These are phyloP conservation scores for Melanostoma mellinum DNA, from an alignment of 2,888 invertebrate genomes.

Conservation along the genomic window DNA sequence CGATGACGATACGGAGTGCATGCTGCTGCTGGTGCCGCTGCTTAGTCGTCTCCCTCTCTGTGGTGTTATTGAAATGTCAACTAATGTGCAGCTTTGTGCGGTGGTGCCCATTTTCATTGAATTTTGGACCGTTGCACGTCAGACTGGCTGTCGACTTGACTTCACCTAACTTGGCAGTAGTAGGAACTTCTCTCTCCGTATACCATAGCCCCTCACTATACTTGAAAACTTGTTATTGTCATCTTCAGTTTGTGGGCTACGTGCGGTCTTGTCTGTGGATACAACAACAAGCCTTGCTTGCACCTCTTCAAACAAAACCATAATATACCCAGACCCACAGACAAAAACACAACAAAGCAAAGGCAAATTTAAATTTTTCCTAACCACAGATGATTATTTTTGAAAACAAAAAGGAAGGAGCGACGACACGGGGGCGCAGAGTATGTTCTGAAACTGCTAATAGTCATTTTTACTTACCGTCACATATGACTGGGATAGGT, in stretches of 20 bases:
- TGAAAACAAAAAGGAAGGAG: not conserved
- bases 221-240: slow-evolving; percentile 56
- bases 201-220: not conserved
- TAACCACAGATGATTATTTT: slow-evolving; percentile 5
- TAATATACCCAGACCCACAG: not conserved
- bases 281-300: slow-evolving; percentile 43
- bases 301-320: slow-evolving; percentile 23
- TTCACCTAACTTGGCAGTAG: slow-evolving; percentile 51
- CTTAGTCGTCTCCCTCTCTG: not conserved
- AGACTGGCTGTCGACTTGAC: slow-evolving; percentile 65
- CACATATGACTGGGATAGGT: slow-evolving; percentile 10
- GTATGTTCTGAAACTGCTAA: slow-evolving; percentile 26
- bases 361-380: slow-evolving; percentile 61
- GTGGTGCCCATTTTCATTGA: slow-evolving; percentile 67
- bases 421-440: not conserved
- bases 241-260: slow-evolving; percentile 50
- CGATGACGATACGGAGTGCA: slow-evolving; percentile 20
- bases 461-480: slow-evolving; percentile 35
- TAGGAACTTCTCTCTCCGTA: not conserved
- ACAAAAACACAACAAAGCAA: slow-evolving; percentile 10
- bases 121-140: slow-evolving; percentile 69
- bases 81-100: slow-evolving; percentile 37
- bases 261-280: slow-evolving; percentile 50
- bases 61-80: slow-evolving; percentile 38
- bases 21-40: slow-evolving; percentile 10